These are phyloP conservation scores for Ooceraea biroi DNA, from an alignment of 1,140 invertebrate genomes.

Conservation along the genomic window DNA sequence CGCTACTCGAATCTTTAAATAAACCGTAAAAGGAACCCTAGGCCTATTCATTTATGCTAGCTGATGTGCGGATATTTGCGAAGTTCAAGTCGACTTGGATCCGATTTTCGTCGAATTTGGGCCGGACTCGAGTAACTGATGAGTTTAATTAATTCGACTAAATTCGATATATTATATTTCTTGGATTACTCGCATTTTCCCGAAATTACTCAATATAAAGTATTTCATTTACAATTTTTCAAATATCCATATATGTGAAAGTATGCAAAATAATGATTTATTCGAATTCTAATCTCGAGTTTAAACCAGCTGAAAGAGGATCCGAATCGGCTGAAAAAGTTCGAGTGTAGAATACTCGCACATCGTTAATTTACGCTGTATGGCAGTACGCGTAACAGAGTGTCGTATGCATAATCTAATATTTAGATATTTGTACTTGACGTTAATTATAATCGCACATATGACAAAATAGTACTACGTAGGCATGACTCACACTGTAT, in stretches of 20 bases:
- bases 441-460: conserved; percentile 74
- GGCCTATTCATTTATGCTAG: conserved; percentile 20
- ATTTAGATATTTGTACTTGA: conserved; percentile 81
- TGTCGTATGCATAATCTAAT: conserved; percentile 69
- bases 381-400: conserved; percentile 8
- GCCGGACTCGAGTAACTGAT: background rate
- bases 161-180: too few relatives aligned
- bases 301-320: too few relatives aligned
- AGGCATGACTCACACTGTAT: conserved; percentile 70
- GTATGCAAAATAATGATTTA: too few relatives aligned
- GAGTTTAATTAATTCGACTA: too few relatives aligned
- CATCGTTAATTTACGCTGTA: background rate
- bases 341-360: conserved; percentile 3
- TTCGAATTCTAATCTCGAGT: too few relatives aligned
- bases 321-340: too few relatives aligned
- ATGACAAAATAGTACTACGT: conserved; percentile 79
- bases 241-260: too few relatives aligned
- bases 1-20: background rate
- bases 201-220: background rate
- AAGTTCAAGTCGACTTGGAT: background rate
- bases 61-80: conserved; percentile 24
- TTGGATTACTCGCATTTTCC: background rate
- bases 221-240: too few relatives aligned
- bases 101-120: background rate
- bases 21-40: conserved; percentile 31